phyloP scores from a whole-genome alignment of 2,888 invertebrate genomes.

The Acleris holmiana region DNA sequence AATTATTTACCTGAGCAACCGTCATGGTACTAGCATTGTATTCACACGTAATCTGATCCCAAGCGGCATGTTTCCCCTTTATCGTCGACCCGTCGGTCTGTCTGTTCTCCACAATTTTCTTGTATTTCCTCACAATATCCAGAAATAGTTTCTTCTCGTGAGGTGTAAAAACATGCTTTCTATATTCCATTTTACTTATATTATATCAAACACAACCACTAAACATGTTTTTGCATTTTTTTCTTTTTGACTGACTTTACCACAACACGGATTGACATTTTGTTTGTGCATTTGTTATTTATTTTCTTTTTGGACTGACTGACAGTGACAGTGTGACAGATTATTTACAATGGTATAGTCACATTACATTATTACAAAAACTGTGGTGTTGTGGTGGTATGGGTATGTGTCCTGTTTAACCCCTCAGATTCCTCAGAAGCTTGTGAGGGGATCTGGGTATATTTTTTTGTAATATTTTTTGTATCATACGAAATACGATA shows the following conservation, averaged over 20 bases:
- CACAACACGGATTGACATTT: neutral
- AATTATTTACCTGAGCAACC: neutral
- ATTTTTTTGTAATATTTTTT: no score
- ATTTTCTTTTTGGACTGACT: no score
- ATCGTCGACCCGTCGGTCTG: neutral
- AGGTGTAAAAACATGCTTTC: neutral
- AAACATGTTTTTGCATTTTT: neutral
- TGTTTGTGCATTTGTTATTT: no score
- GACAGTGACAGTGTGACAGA: no score
- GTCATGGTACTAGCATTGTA: neutral
- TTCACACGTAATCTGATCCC: neutral
- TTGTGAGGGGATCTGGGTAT: no score
- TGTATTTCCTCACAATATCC: neutral
- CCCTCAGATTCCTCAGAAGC: no score
- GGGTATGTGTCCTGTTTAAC: no score
- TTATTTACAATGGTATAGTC: no score
- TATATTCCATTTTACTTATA: neutral
- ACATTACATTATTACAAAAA: no score
- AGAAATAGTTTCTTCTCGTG: neutral
- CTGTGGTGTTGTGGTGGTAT: no score
- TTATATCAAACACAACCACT: neutral
- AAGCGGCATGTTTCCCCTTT: neutral
- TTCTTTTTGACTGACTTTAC: neutral
- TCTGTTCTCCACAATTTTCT: neutral
- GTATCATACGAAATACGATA: no score